These are phyloP conservation scores for Poecilus cupreus DNA, from an alignment of 2,888 invertebrate species.

Conservation along the genomic window DNA sequence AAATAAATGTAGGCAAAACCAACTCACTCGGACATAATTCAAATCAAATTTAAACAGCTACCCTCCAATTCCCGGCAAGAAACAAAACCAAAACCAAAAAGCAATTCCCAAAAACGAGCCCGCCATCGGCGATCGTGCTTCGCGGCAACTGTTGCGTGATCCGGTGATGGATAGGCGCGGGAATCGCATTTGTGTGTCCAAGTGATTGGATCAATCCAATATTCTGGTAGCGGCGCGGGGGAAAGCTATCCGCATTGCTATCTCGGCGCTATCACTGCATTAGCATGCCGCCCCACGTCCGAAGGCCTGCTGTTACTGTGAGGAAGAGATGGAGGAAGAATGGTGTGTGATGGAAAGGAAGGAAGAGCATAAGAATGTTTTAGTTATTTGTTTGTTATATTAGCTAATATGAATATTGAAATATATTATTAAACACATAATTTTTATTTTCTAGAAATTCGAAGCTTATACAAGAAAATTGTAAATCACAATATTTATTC, in stretches of 20 bases:
- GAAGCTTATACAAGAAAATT: no score
- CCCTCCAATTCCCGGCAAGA: neutral
- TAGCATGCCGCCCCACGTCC: conserved; percentile 45
- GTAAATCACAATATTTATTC: no score
- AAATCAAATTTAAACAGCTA: neutral
- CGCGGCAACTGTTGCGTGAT: neutral
- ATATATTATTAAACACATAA: no score
- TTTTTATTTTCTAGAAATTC: no score
- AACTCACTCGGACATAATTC: neutral
- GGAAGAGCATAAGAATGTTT: no score
- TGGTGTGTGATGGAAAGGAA: no score
- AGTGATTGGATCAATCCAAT: conserved; percentile 51
- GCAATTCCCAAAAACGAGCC: no score
- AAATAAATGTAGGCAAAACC: neutral
- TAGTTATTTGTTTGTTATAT: no score
- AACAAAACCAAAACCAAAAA: neutral
- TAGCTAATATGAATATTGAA: no score
- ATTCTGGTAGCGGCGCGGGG: neutral
- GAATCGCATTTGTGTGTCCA: conserved; percentile 38
- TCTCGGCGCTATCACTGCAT: conserved; percentile 31
- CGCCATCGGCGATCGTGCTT: no score
- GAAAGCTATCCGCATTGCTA: conserved; percentile 8
- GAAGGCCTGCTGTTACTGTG: neutral
- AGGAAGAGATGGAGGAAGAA: neutral
- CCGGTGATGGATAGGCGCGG: neutral